Conservation (phyloP, 2,888 invertebrate genomes). For the Tachystola acroxantha region DNA sequence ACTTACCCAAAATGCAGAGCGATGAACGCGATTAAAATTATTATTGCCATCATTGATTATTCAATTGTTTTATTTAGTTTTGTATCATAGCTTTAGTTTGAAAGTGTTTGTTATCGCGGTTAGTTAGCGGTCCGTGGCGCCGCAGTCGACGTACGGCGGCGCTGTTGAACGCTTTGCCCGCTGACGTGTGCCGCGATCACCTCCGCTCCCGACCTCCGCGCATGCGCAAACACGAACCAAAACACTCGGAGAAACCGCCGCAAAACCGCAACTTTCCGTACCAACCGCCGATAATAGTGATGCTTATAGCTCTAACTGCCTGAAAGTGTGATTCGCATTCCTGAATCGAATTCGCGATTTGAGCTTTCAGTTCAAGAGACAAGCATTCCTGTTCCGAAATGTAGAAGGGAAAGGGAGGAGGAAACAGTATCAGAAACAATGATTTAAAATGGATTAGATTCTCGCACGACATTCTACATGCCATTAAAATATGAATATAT, state of each 20-base stretch:
- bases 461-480: too few relatives aligned
- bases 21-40: constrained; percentile 4
- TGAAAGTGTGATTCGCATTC: constrained; percentile 8
- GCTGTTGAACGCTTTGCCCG: constrained; percentile 35
- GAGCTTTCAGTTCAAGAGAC: too few relatives aligned
- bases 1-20: constrained; percentile 12
- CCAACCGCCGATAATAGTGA: constrained; percentile 8
- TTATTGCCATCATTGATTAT: neutral
- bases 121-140: constrained; percentile 36
- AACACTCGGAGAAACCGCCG: constrained; percentile 19
- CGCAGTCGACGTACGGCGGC: constrained; percentile 32
- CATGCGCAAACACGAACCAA: constrained; percentile 33
- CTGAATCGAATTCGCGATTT: constrained; percentile 2
- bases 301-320: constrained; percentile 9
- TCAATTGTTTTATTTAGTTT: neutral
- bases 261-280: constrained; percentile 18
- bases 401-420: too few relatives aligned
- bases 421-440: too few relatives aligned
- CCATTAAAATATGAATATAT: too few relatives aligned
- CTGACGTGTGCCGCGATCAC: constrained; percentile 27
- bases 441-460: too few relatives aligned
- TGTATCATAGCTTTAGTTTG: constrained; percentile 9
- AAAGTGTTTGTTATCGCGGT: constrained; percentile 17
- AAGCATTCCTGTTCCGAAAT: too few relatives aligned
- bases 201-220: constrained; percentile 26